Conservation (phyloP, 2,888 invertebrate species). For the Drepanosiphum platanoidis region DNA sequence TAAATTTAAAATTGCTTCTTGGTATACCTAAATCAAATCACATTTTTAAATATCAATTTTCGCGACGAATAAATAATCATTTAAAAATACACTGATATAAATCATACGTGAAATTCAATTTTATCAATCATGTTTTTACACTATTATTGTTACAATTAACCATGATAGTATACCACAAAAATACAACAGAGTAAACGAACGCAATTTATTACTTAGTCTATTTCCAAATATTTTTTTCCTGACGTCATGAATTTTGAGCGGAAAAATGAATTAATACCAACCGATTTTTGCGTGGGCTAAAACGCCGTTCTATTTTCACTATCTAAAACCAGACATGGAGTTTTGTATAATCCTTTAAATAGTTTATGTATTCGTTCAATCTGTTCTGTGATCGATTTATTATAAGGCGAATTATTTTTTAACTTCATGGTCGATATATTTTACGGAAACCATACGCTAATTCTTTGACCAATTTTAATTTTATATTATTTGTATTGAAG, state of each 20-base stretch:
- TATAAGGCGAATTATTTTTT: neutral
- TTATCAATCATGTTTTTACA: neutral
- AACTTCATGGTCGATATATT: neutral
- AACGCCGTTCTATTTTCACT: constrained; percentile 26
- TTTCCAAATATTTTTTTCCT: constrained; percentile 16
- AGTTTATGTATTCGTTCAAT: constrained; percentile 7
- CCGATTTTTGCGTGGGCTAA: constrained; percentile 34
- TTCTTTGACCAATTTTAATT: neutral
- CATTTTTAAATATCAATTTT: no score
- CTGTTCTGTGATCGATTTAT: constrained; percentile 20
- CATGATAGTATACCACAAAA: constrained; percentile 8
- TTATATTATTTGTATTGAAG: neutral
- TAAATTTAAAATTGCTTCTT: no score
- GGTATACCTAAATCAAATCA: no score
- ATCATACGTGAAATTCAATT: neutral
- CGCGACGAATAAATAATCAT: neutral
- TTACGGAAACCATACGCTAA: neutral
- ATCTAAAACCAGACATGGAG: constrained; percentile 21
- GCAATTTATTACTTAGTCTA: constrained; percentile 14
- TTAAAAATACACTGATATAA: neutral
- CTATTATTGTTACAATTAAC: neutral
- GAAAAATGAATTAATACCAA: constrained; percentile 16
- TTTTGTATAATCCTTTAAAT: neutral
- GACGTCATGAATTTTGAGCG: constrained; percentile 35
- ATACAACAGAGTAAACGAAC: constrained; percentile 20